Base-by-base conservation (phyloP, 1,140 invertebrate species). In the Caenorhabditis remanei region DNA sequence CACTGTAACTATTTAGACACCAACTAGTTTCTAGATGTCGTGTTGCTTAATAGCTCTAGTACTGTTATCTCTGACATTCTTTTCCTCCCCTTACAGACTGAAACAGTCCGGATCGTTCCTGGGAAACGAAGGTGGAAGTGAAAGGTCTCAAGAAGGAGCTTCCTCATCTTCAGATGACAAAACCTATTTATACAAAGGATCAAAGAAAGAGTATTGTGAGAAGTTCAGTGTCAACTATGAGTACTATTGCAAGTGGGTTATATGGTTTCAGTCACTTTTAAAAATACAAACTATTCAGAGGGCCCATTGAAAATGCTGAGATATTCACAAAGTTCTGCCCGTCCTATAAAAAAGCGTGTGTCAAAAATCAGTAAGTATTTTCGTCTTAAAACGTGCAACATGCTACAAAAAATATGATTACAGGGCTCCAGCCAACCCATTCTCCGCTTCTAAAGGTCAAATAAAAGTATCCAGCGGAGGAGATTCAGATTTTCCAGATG, bases 191-290 rank as follows among this genome's bases (percentile, higher is more conserved):
- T 87, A 79, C 41, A 87, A 87, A 53, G 86, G 86, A 0, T 40
- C 46, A 1, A 87, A 83, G 41, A 87, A 83, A 55, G 86, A 83
- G 21, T 87, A 87, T 43, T 87, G 86, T 41, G 86, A 87, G 21
- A 65, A 87, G 63, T 87, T 87, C 86, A 50, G 65, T n/a, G 86
- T 87, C 8, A 83, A 87, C 40, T 87, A 87, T 53, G 71, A 87
- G 41, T 87, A 87, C 48, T 83, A 83, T 21, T 87, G 86, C 65
- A 87, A 87, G 75, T 79, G 11, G 24, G 67, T 65, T 40, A 3
- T 32, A 11, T 4, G 24, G 16, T 13, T 63, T 0, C 6, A 7
- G 9, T 13, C 7, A 2, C 13, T 14, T 13, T 40, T 63, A 4
- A 13, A 4, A 40, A 7, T 0, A 19, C 2, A 9, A 11, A 2